A percentile compares a stretch with the other conserved stretches of the same genome.
These are phyloP conservation scores for Macrotus californicus DNA, from an alignment of 2,113 vertebrate genomes.

Conservation along the genomic window DNA sequence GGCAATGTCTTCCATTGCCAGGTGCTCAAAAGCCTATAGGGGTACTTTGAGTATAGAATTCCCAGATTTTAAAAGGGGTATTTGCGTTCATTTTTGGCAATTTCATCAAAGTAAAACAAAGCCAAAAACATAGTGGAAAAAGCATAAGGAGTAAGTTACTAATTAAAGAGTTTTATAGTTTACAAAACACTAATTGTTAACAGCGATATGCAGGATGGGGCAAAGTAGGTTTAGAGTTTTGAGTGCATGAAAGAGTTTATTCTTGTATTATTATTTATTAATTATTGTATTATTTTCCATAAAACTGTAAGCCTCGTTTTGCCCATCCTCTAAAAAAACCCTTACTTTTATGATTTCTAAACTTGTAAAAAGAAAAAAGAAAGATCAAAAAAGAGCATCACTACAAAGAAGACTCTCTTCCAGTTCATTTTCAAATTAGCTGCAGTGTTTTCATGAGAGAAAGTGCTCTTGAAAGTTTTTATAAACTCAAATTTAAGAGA, in stretches of 20 bases:
- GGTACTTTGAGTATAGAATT: not conserved
- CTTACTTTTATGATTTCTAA: not conserved
- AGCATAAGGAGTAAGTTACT: not conserved
- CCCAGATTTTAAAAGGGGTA: not conserved
- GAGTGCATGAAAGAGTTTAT: too few relatives aligned
- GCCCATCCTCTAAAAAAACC: not conserved
- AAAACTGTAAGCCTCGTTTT: too few relatives aligned
- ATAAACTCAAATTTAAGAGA: conserved; percentile 15
- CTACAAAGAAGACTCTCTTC: not conserved
- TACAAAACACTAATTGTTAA: not conserved
- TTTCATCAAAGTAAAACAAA: not conserved
- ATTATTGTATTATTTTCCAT: too few relatives aligned
- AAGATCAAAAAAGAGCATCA: not conserved
- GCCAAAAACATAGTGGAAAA: not conserved
- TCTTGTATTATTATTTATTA: too few relatives aligned
- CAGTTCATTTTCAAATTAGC: not conserved
- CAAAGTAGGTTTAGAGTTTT: too few relatives aligned
- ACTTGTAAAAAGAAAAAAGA: not conserved
- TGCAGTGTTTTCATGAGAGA: not conserved
- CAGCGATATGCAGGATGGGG: not conserved
- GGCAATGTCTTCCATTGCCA: not conserved
- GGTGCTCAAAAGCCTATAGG: not conserved
- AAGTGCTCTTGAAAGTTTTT: not conserved
- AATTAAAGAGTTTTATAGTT: not conserved
- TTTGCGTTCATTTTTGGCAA: conserved; percentile 2